Base-by-base conservation (phyloP, 2,113 vertebrate species). In the Nettapus auritus region DNA sequence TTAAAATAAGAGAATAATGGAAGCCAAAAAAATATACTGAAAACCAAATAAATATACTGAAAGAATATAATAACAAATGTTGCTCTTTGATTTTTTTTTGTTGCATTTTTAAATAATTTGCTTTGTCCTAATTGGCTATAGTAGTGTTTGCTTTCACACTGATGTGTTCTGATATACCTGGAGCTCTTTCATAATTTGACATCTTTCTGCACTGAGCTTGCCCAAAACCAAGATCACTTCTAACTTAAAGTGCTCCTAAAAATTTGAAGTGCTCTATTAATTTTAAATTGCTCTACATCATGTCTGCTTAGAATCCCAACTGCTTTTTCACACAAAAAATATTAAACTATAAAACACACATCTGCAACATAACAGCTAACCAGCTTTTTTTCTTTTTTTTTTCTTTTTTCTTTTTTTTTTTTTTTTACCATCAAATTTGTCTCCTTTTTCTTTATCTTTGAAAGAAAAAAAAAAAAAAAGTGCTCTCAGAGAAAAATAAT, bases 251-350 rank as follows among this genome's bases (percentile, higher is more conserved):
- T 48, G 67, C 60, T 96, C 68, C 85, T 97, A 94, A 97, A 95
- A 94, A 93, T 88, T 34, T 93, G 82, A 94, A 96, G 82, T 92
- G 50, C 71, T 90, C 62, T 96, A 91, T 96, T 94, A 96, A 93
- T 97, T 97, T 97, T 93, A 94, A 97, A 96, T 95, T 97, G 90
- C 57, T 92, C 60, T 97, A 87, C 55, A 83, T 96, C 74, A 91
- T 91, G 78, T 48, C 67, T 97, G 42, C 93, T 93, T 76, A 90
- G 92, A 82, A 92, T 96, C 93, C 48, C 87, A 89, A 88, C 91
- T 95, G 68, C 88, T 94, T 53, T 82, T 93, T 57, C 59, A 48
- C 5, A 0, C 82, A 71, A 76, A 91, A 85, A 90, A 81, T 69
- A 95, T 90, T 95, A 93, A 97, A 95, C 70, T 96, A 90, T 96